Evolutionary conservation across 2,888 invertebrate species (phyloP).

Genomic region (Drosophila percnosoma): DNA sequence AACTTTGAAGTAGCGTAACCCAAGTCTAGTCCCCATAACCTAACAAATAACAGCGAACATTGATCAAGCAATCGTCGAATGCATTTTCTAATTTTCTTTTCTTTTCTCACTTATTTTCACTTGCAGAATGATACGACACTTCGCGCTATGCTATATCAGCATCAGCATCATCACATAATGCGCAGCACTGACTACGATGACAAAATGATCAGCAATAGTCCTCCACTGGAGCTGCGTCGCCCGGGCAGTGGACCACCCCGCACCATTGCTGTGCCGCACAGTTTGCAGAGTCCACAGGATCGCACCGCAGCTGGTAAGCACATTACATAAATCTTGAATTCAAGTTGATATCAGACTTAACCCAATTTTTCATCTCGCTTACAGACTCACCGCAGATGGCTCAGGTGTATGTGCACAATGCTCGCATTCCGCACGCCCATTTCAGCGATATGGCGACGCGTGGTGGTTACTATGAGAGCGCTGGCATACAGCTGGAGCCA

Average conservation of each 20-base stretch:
- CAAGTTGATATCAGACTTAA: neutral
- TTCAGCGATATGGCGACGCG: constrained; percentile 85
- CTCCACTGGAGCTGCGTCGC: constrained; percentile 90
- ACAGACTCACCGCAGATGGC: constrained; percentile 89
- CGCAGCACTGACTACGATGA: constrained; percentile 83
- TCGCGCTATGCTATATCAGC: constrained; percentile 84
- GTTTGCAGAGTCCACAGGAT: constrained; percentile 89
- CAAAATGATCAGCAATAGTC: constrained; percentile 88
- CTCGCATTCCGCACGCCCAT: constrained; percentile 85
- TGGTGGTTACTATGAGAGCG: constrained; percentile 86
- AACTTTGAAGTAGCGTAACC: constrained; percentile 76
- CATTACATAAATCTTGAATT: neutral
- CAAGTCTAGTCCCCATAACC: constrained; percentile 29
- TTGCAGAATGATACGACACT: constrained; percentile 86
- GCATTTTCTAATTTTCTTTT: constrained; percentile 11
- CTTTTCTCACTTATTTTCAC: neutral
- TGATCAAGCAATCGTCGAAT: neutral
- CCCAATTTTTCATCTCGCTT: neutral
- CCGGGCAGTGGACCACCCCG: constrained; percentile 86
- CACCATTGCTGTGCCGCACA: constrained; percentile 88
- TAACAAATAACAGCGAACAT: constrained; percentile 5
- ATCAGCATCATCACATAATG: constrained; percentile 85
- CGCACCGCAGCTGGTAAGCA: constrained; percentile 87
- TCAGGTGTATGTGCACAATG: constrained; percentile 87
- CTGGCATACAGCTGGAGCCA: constrained; percentile 85